A percentile compares a stretch with the other conserved stretches of the same genome.
Evolutionary conservation across 2,888 invertebrate species (phyloP).

Genomic region (Teleiodes luculella): DNA sequence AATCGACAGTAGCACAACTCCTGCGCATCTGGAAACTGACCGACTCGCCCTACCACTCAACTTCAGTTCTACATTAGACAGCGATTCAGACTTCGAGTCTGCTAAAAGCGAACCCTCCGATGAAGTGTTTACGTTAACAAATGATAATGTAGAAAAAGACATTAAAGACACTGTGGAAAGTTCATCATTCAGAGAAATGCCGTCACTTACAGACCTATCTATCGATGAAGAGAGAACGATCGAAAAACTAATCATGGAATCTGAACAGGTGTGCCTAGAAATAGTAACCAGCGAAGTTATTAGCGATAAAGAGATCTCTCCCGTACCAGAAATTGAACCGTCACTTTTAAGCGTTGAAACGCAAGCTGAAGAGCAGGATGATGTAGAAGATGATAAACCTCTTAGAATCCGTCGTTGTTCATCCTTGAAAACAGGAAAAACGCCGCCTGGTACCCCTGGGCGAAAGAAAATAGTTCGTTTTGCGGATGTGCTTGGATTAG

Average conservation of each 20-base stretch:
- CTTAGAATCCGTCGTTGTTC: conserved; percentile 89
- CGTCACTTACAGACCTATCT: conserved; percentile 34
- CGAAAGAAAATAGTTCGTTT: conserved; percentile 96
- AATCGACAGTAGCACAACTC: conserved; percentile 47
- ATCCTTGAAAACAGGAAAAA: conserved; percentile 93
- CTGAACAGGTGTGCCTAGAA: conserved; percentile 37
- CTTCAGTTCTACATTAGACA: conserved; percentile 47
- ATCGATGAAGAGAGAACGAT: conserved; percentile 42
- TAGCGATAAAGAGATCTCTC: conserved; percentile 49
- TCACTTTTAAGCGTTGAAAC: conserved; percentile 43
- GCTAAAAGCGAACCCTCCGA: conserved; percentile 71
- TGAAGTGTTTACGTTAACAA: conserved; percentile 33
- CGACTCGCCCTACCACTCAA: conserved; percentile 42
- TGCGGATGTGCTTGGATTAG: conserved; percentile 95
- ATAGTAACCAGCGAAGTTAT: conserved; percentile 56
- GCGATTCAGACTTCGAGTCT: conserved; percentile 72
- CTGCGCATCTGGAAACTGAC: conserved; percentile 38
- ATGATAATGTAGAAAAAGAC: conserved; percentile 30
- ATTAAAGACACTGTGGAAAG: conserved; percentile 48
- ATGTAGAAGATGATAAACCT: conserved; percentile 75
- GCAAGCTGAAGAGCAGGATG: conserved; percentile 45
- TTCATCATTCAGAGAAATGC: conserved; percentile 44
- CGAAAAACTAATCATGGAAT: conserved; percentile 27
- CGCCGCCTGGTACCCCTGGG: conserved; percentile 94
- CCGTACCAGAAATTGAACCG: conserved; percentile 49